A percentile compares a stretch with the other conserved stretches of the same genome.
These are phyloP conservation scores for Petrophora chlorosata DNA, from an alignment of 2,888 invertebrate species.

Conservation along the genomic window DNA sequence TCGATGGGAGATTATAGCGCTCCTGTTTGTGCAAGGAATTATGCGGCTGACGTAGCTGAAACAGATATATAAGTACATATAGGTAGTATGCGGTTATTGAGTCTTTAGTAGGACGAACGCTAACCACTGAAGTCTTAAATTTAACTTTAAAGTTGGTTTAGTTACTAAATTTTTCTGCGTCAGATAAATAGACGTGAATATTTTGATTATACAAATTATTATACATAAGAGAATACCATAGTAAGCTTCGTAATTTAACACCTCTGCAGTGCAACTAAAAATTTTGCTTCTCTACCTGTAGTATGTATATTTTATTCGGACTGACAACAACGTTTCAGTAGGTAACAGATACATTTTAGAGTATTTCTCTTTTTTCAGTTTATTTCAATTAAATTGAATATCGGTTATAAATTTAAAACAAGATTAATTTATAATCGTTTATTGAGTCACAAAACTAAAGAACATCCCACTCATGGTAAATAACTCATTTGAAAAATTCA, in stretches of 20 bases:
- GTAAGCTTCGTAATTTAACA: background rate
- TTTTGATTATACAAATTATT: background rate
- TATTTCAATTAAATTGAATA: no score
- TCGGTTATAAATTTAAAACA: no score
- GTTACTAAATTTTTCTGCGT: no score
- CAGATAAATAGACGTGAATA: constrained; percentile 13
- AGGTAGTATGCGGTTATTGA: no score
- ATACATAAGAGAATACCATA: no score
- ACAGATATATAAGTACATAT: constrained; percentile 5
- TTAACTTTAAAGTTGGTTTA: constrained; percentile 8
- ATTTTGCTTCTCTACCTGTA: background rate
- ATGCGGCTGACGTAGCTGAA: constrained; percentile 10
- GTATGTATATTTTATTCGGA: background rate
- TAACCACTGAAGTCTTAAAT: no score
- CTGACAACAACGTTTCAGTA: background rate
- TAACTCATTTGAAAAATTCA: no score
- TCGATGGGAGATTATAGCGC: constrained; percentile 21
- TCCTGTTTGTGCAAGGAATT: constrained; percentile 23
- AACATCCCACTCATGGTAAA: no score
- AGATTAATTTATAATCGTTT: no score
- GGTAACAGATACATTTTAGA: no score
- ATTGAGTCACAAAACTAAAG: no score
- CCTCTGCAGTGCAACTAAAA: constrained; percentile 13
- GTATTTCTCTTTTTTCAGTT: no score
- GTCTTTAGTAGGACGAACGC: constrained; percentile 11